Evolutionary conservation across 1,140 invertebrate species (phyloP), one percentile per base, ranked within the genome.

Genomic region (Camponotus pennsylvanicus): DNA sequence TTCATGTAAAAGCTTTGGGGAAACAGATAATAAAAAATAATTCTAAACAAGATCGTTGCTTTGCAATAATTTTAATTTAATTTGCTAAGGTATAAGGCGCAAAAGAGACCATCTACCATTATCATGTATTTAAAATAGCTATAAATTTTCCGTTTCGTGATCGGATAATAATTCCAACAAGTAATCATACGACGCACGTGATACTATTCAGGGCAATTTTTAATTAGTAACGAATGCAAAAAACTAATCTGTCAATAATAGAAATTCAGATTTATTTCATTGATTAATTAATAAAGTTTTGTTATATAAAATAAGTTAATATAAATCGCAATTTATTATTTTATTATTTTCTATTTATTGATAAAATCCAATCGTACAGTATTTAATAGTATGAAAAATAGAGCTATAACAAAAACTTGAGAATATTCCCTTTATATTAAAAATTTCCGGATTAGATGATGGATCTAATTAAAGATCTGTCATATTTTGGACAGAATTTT

Each of bases 401-500:
- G 37, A 55, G 18, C 42, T 40, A 21, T 13, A 40, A 52, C 2
- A 40, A 9, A n/a, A 69, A 69, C 27, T 40, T 42, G 2, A 80
- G 3, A n/a, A 34, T 80, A 37, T 77, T 27, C 21, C 2, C n/a
- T 27, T 6, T 45, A 32, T 57, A 70, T 57, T 8, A 27, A 57
- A 15, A 49, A 66, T 37, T 32, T 0, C 7, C 18, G 8, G 15
- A 42, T 32, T 59, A 70, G 4, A 18, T 42, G 9, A 42, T 3
- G n/a, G 45, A 69, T n/a, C 13, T 40, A 34, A 64, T 40, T 42
- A 80, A 76, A 59, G 21, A 70, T 63, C 64, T 57, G 63, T 52
- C 8, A 45, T 37, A 59, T 80, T 75, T n/a, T 37, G n/a, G n/a
- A 9, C 7, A n/a, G 55, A 71, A 83, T 73, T 73, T 83, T 73